Evolutionary conservation across 2,797 vertebrate genomes (phyloP).

Genomic region (Xerus rutilus): DNA sequence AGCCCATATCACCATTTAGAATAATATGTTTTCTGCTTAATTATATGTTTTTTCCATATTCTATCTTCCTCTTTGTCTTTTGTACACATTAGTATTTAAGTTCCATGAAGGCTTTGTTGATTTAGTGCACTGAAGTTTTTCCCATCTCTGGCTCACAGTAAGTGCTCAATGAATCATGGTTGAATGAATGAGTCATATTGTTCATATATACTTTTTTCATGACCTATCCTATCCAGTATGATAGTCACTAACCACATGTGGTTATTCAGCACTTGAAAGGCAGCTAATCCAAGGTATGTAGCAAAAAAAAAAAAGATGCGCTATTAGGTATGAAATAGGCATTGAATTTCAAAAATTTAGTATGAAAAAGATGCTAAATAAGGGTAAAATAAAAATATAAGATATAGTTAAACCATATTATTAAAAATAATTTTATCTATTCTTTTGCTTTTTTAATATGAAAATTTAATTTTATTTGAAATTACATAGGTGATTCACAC

Average conservation of each 20-base stretch:
- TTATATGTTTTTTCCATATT: neutral
- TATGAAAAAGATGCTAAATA: neutral
- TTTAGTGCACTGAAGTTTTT: neutral
- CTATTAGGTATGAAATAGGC: neutral
- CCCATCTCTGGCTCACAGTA: neutral
- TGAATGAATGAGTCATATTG: neutral
- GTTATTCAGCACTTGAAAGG: neutral
- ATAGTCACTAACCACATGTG: neutral
- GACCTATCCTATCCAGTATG: too few species aligned
- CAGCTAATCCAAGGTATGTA: neutral
- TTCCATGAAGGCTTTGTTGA: neutral
- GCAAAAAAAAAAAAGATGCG: neutral
- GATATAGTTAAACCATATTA: neutral
- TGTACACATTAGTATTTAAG: neutral
- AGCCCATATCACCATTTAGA: neutral
- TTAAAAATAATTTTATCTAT: slow-evolving; percentile 11
- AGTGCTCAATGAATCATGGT: neutral
- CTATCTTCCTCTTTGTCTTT: neutral
- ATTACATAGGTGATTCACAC: neutral
- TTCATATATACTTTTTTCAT: neutral
- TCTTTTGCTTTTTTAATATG: neutral
- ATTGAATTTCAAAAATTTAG: neutral
- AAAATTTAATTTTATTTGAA: slow-evolving; percentile 37
- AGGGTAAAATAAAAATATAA: neutral
- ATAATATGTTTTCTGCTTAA: slow-evolving; percentile 13